A percentile compares a stretch with the other conserved stretches of the same genome.
Evolutionary conservation across 2,888 invertebrate species (phyloP).

Genomic region (Sycophila texana): DNA sequence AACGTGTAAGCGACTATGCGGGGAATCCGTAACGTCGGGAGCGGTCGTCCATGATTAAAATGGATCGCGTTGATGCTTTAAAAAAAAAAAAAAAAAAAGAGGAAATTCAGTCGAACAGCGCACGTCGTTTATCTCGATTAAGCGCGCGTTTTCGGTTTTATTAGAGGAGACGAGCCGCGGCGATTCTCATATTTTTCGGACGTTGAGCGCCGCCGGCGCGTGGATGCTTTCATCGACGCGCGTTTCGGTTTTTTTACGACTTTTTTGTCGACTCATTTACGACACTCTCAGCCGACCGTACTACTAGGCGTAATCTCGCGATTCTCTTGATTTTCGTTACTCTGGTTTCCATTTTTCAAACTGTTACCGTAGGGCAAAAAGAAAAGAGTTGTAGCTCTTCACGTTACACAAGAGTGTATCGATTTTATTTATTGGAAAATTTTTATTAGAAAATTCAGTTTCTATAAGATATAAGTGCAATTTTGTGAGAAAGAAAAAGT

Average conservation of each 20-base stretch:
- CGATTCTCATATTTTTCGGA: constrained; percentile 52
- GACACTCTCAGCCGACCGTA: not conserved
- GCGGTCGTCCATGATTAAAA: constrained; percentile 29
- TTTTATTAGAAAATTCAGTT: no score
- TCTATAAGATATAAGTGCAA: no score
- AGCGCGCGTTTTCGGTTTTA: constrained; percentile 16
- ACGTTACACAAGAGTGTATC: no score
- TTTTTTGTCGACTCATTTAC: constrained; percentile 3
- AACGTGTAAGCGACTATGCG: not conserved
- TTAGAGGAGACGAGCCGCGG: constrained; percentile 21
- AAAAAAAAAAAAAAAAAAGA: not conserved
- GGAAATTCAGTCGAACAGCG: not conserved
- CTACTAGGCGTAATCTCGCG: not conserved
- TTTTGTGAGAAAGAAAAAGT: no score
- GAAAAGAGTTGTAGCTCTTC: no score
- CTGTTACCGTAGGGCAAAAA: no score
- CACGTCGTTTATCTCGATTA: constrained; percentile 31
- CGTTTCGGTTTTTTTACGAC: not conserved
- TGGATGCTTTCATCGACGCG: constrained; percentile 5
- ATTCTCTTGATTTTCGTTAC: not conserved
- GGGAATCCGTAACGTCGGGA: not conserved
- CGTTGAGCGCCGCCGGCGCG: not conserved
- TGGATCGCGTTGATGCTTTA: not conserved
- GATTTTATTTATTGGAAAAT: no score
- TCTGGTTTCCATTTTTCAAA: no score